These are phyloP conservation scores for Paraescarpia echinospica DNA, from an alignment of 1,140 invertebrate genomes.

Conservation along the genomic window DNA sequence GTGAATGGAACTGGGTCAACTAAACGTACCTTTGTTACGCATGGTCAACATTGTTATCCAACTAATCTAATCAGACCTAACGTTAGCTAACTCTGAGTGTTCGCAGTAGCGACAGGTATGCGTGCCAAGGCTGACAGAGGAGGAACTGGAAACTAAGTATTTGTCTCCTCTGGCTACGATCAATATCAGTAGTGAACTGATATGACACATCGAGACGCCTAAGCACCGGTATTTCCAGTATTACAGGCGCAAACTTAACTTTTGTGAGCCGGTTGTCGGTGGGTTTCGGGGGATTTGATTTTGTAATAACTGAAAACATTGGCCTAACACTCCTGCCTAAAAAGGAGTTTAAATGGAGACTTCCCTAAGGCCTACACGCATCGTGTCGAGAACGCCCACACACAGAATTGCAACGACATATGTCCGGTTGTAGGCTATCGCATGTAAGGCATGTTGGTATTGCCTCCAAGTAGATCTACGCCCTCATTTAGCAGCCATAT, in stretches of 20 bases:
- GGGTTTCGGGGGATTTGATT: background rate
- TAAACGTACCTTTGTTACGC: no score
- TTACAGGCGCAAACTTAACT: no score
- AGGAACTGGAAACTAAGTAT: background rate
- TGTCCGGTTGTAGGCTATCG: background rate
- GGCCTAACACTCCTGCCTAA: background rate
- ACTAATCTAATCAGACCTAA: no score
- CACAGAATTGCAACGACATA: background rate
- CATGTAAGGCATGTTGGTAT: background rate
- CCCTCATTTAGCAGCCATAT: background rate
- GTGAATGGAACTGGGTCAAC: background rate
- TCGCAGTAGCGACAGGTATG: background rate
- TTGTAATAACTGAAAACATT: background rate
- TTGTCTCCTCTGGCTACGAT: background rate
- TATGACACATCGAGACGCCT: no score
- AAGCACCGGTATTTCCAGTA: no score
- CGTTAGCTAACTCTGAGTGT: background rate
- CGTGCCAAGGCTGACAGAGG: background rate
- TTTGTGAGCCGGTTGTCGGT: no score
- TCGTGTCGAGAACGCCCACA: background rate
- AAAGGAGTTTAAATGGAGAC: background rate
- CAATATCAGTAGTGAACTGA: background rate
- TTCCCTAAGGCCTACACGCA: background rate
- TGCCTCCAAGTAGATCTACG: background rate
- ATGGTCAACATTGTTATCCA: no score